phyloP scores from a whole-genome alignment of 2,888 invertebrate species.

The Ligdia adustata region DNA sequence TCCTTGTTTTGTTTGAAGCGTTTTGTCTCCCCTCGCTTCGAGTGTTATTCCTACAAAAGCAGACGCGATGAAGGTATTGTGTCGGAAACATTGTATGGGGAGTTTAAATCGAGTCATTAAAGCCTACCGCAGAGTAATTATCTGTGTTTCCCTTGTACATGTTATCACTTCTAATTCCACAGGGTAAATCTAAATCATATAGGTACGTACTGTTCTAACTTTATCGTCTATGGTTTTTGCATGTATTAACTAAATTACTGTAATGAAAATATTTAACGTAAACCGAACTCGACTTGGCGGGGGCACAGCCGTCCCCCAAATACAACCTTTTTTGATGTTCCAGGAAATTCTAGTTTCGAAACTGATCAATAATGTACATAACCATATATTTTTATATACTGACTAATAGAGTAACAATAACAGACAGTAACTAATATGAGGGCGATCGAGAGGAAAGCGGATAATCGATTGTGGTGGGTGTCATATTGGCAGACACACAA shows the following conservation, averaged over 20 bases:
- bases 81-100: conserved; percentile 60
- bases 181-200: conserved; percentile 38
- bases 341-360: too few relatives aligned
- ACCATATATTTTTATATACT: too few relatives aligned
- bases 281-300: too few relatives aligned
- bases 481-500: conserved; percentile 58
- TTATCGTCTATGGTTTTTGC: conserved; percentile 1
- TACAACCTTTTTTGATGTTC: too few relatives aligned
- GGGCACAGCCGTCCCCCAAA: too few relatives aligned
- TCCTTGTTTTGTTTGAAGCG: conserved; percentile 69
- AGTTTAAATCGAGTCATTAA: conserved; percentile 68
- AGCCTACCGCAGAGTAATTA: conserved; percentile 61
- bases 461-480: conserved; percentile 66
- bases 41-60: conserved; percentile 58
- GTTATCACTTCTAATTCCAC: conserved; percentile 55
- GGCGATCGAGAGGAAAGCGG: conserved; percentile 45
- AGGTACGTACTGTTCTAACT: conserved; percentile 12
- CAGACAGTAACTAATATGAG: conserved; percentile 4
- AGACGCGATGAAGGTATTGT: conserved; percentile 64
- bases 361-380: too few relatives aligned
- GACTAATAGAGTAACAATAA: neutral
- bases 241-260: too few relatives aligned
- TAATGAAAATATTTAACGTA: too few relatives aligned
- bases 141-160: conserved; percentile 54
- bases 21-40: conserved; percentile 65